These are phyloP conservation scores for Alces alces DNA, from an alignment of 2,113 vertebrate species.

Conservation along the genomic window DNA sequence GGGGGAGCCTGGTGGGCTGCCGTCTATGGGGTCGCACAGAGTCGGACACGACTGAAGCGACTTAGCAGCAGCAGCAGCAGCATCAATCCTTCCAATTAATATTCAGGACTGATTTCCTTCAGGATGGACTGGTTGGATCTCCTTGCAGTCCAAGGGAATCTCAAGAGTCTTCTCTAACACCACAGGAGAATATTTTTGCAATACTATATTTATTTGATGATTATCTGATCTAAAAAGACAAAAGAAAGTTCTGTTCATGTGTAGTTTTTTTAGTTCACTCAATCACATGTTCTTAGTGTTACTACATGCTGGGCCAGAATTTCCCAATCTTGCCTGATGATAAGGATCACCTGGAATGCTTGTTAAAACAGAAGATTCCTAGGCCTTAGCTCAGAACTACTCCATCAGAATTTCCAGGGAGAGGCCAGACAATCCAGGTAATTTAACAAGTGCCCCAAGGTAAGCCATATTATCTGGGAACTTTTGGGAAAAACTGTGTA, in stretches of 20 bases:
- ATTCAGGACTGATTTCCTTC: background rate
- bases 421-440: background rate
- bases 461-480: background rate
- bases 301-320: background rate
- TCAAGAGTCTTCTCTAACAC: background rate
- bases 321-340: background rate
- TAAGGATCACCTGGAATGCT: background rate
- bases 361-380: background rate
- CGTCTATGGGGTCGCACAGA: background rate
- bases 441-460: background rate
- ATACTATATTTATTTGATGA: background rate
- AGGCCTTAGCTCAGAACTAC: background rate
- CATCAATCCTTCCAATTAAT: background rate
- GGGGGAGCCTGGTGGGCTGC: background rate
- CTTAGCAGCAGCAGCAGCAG: background rate
- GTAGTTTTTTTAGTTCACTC: background rate
- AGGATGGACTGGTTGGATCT: background rate
- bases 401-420: background rate
- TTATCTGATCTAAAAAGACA: background rate
- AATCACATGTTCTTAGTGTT: background rate
- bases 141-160: background rate
- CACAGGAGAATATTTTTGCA: background rate
- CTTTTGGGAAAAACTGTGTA: background rate
- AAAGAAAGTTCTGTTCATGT: background rate
- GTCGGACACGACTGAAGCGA: accelerated